Evolutionary conservation across 2,113 vertebrate genomes (phyloP), one percentile per base, ranked within the genome.

Genomic region (Chloroceryle aenea): DNA sequence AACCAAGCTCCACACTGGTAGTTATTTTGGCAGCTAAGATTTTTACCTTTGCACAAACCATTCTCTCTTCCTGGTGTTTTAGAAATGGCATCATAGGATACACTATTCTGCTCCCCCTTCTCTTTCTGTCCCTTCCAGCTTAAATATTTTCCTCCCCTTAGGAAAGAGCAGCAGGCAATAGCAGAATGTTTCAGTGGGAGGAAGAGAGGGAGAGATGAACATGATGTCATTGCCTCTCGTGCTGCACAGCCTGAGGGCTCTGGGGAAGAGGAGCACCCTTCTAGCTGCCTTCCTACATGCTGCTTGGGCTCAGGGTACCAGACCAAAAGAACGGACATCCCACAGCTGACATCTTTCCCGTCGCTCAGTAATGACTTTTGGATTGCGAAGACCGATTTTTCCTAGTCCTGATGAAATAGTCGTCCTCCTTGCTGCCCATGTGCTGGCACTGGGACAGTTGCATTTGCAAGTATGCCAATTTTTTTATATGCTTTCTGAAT

Each of bases 401-500:
- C 25, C 25, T 38, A 30, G 27, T 68, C 32, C 67, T 27, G 6
- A 40, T 32, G n/a, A 52, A 58, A 23, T 12, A 42, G 32, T 52
- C 50, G 18, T 58, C 12, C 38, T 62, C 32, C 27, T 64, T 59
- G 7, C 16, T 73, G 19, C 12, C n/a, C 22, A 2, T 10, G 14
- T 27, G 10, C 50, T 63, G 14, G 3, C 9, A 47, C 1, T 17
- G 20, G 19, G 22, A 42, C 12, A 67, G 23, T 26, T 2, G 0
- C 18, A 10, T 61, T 80, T 90, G 8, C 29, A 64, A 17, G 7
- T 13, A 8, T 5, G 43, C 12, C 1, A n/a, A 9, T 23, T 8
- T 9, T 83, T 80, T 77, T 45, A 2, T 4, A 18, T 34, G 6
- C 52, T 69, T 77, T 50, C 38, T 59, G 10, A 68, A 40, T 40